Percentiles rank a stretch among this genome's conserved stretches.
Conservation (phyloP, 2,113 vertebrate genomes). For the Ramphastos sulfuratus region DNA sequence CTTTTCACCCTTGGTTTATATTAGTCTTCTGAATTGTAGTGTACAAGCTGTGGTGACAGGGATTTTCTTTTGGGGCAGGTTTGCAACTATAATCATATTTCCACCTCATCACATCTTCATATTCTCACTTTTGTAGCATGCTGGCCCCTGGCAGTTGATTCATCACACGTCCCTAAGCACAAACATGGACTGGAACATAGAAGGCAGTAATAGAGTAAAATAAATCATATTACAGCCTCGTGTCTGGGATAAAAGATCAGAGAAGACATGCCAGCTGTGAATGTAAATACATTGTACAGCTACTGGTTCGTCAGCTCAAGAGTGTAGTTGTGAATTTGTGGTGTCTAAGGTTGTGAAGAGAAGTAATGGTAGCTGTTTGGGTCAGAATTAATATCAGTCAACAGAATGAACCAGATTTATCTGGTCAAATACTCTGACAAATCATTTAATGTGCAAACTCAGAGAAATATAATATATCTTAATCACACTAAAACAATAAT, state of each 20-base stretch:
- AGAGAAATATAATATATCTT: background rate
- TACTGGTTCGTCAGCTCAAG: conserved; percentile 47
- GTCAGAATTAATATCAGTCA: conserved; percentile 37
- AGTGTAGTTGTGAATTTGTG: conserved; percentile 50
- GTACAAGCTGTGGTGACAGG: background rate
- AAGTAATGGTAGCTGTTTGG: background rate
- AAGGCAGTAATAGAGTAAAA: conserved; percentile 57
- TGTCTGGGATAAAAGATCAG: conserved; percentile 39
- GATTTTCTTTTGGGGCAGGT: background rate
- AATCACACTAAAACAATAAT: background rate
- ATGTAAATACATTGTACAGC: conserved; percentile 57
- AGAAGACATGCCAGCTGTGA: conserved; percentile 29
- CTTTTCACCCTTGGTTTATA: background rate
- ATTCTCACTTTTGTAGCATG: conserved; percentile 24
- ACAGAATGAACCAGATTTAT: conserved; percentile 2
- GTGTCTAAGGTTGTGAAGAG: conserved; percentile 44
- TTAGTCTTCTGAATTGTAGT: background rate
- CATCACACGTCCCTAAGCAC: conserved; percentile 47
- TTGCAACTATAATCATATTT: conserved; percentile 58
- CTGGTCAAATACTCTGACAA: conserved; percentile 1
- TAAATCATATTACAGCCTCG: conserved; percentile 55
- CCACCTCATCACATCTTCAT: conserved; percentile 33
- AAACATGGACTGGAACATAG: conserved; percentile 54
- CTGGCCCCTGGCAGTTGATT: conserved; percentile 59
- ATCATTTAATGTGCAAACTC: background rate